Evolutionary conservation across 2,888 invertebrate species (phyloP).

Genomic region (Dasypogon diadema): DNA sequence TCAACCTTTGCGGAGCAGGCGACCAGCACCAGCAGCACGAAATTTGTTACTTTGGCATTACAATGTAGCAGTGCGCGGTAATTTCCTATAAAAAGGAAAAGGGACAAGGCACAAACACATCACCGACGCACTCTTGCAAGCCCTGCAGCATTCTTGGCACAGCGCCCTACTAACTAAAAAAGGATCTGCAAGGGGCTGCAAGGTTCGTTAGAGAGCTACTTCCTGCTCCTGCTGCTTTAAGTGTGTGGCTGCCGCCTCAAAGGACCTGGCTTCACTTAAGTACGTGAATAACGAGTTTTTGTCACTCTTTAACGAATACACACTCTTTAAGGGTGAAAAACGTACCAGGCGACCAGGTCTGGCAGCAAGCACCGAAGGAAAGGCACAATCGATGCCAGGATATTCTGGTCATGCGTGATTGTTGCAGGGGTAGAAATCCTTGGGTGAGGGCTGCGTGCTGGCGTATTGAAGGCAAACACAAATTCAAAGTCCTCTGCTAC

Average conservation of each 20-base stretch:
- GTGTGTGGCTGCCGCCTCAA: background rate
- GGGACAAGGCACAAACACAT: constrained; percentile 4
- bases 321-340: constrained; percentile 60
- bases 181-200: background rate
- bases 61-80: constrained; percentile 57
- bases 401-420: constrained; percentile 25
- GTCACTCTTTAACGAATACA: constrained; percentile 58
- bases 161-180: background rate
- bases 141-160: constrained; percentile 3
- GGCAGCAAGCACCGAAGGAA: background rate
- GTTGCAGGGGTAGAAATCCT: background rate
- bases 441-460: constrained; percentile 20
- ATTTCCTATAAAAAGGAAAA: constrained; percentile 3
- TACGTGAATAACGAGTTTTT: constrained; percentile 8
- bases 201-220: background rate
- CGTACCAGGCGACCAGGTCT: constrained; percentile 55
- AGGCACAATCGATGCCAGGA: background rate
- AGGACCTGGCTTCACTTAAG: background rate
- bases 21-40: constrained; percentile 59
- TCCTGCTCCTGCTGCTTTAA: background rate
- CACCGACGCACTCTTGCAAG: background rate
- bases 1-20: constrained; percentile 67
- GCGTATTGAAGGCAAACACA: too few relatives aligned
- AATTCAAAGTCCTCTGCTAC: too few relatives aligned
- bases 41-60: constrained; percentile 64